Base-by-base conservation (phyloP, 2,113 vertebrate species). In the Odocoileus hemionus region DNA sequence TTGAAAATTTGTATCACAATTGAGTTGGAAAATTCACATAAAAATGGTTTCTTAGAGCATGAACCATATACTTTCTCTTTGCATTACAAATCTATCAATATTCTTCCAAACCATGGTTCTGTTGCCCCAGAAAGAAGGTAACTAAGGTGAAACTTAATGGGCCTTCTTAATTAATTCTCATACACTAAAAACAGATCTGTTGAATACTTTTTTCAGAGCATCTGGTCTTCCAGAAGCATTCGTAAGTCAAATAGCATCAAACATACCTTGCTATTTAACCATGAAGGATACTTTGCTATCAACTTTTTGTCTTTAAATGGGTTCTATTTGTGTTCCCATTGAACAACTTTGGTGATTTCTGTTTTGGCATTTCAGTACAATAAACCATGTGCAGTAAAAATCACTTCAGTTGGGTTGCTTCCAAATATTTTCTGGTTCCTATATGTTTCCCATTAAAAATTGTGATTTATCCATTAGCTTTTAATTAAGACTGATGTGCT, bases 1-100 rank as follows among this genome's bases (percentile, higher is more conserved):
- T 47, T 78, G 28, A 86, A 95, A 64, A 43, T 70, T 57, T 36
- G 1, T 57, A n/a, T 61, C 33, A 74, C 50, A 54, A 28, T 93
- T 93, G 76, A 86, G 16, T 50, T 89, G 43, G 91, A 92, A 96
- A 92, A 11, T 61, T 96, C 90, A 97, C 16, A 67, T 74, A 64
- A 70, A 89, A 94, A 84, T 83, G 0, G 17, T 87, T 91, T 80
- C n/a, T 87, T 83, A 26, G 3, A n/a, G 7, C 23, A 47, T 25
- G 33, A 87, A 78, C 21, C 16, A 25, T 61, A 28, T 4, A 76
- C 10, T 67, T 28, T 61, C 5, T 28, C 4, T n/a, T 7, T 52
- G 12, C 33, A 17, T 52, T 67, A 13, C n/a, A 95, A 21, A 3
- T 82, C 54, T 43, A 78, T 74, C 9, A 0, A 16, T 19, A 36